Evolutionary conservation across 1,140 invertebrate genomes (phyloP).

Genomic region (Nasonia vitripennis): DNA sequence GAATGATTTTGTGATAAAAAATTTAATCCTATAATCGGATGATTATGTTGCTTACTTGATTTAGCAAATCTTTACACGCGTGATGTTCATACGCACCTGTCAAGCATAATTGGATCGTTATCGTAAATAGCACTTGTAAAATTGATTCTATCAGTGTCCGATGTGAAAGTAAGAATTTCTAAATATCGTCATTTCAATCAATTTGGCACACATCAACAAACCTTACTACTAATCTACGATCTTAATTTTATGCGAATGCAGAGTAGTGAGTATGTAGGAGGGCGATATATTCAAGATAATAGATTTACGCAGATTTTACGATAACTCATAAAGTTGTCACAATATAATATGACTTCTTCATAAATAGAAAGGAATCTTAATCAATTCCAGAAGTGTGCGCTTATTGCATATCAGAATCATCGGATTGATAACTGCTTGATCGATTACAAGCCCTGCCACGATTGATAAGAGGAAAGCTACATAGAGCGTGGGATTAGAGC

Average conservation of each 20-base stretch:
- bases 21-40: neutral
- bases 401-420: neutral
- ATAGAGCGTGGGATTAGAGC: neutral
- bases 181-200: too few relatives aligned
- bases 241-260: neutral
- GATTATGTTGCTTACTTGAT: neutral
- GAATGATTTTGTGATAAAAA: neutral
- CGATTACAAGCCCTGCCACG: neutral
- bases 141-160: too few relatives aligned
- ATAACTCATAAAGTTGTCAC: neutral
- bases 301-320: neutral
- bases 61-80: too few relatives aligned
- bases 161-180: too few relatives aligned
- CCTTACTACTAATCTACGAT: too few relatives aligned
- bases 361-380: slow-evolving; percentile 12
- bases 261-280: neutral
- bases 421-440: slow-evolving; percentile 12
- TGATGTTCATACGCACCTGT: too few relatives aligned
- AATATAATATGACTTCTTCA: slow-evolving; percentile 22
- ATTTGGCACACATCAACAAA: too few relatives aligned
- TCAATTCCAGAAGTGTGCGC: neutral
- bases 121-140: too few relatives aligned
- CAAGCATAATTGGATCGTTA: too few relatives aligned
- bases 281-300: neutral
- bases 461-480: slow-evolving; percentile 30